Conservation (phyloP, 2,113 vertebrate species). For the Brachyhypopomus occidentalis region DNA sequence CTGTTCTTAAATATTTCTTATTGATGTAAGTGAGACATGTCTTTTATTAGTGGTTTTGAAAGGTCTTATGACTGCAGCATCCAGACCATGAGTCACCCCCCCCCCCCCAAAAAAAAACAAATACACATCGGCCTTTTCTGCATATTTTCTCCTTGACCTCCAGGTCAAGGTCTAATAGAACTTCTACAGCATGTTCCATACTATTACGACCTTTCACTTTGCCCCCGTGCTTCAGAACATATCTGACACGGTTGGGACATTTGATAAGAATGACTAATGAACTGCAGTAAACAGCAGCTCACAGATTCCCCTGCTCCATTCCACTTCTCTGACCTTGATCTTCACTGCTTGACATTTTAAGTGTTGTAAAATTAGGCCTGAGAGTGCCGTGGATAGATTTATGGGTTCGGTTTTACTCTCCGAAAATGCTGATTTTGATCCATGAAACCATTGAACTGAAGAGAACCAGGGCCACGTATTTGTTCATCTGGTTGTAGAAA, state of each 20-base stretch:
- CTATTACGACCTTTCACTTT: conserved; percentile 52
- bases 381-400: not conserved
- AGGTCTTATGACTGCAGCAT: not conserved
- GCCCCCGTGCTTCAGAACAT: conserved; percentile 26
- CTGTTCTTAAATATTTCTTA: not conserved
- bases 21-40: not conserved
- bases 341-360: not conserved
- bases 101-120: not conserved
- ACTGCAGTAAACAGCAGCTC: conserved; percentile 9
- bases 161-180: conserved; percentile 51
- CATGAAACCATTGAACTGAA: not conserved
- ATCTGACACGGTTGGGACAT: conserved; percentile 6
- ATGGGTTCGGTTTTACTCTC: not conserved
- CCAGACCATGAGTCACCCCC: not conserved
- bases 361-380: not conserved
- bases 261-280: conserved; percentile 14
- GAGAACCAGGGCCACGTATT: not conserved
- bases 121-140: conserved; percentile 17
- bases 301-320: not conserved
- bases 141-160: conserved; percentile 13
- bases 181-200: conserved; percentile 36
- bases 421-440: not conserved
- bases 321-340: not conserved
- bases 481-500: not conserved
- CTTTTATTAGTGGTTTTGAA: conserved; percentile 1